Base-by-base conservation (phyloP, 2,888 invertebrate genomes). In the Chrysodeixis includens region DNA sequence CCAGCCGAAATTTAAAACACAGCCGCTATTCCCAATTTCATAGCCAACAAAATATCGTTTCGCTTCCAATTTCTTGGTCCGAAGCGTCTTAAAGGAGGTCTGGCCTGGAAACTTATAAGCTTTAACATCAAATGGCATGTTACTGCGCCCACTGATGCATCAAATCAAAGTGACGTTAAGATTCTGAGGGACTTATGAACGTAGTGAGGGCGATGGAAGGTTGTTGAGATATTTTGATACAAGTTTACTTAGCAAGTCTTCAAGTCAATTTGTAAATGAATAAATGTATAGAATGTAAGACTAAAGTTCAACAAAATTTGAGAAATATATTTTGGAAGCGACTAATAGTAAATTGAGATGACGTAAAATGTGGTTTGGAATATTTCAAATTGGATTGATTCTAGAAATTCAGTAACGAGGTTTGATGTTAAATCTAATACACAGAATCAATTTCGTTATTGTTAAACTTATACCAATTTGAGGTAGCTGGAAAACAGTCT, bases 91-190 rank as follows among this genome's bases (percentile, higher is more conserved):
- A 83, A 84, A 83, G 83, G 81, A 75, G 64, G 62, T 49, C 61
- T 66, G 77, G 71, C 71, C 69, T 77, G 56, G 71, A 76, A 80
- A 79, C 80, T 82, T 78, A 77, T 71, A 73, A 72, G 71, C 65
- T 75, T 78, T 55, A 51, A 82, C 83, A 75, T 83, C 81, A 81
- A 84, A 84, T 74, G 75, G 67, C 71, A 74, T 66, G 69, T 76
- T 73, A 66, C 76, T 75, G 72, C 66, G 71, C 59, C 69, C 81
- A 81, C 78, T 82, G 85, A 83, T 86, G 88, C 88, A 88, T 87
- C 86, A 89, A 89, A 88, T 88, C 82, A 85, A 85, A 86, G 78
- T 75, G 72, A 78, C 83, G 76, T 78, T 60, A 70, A 62, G 72
- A 76, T 75, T 61, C 62, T 62, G 56, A 78, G 60, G 59, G 62